A percentile compares a stretch with the other conserved stretches of the same genome.
phyloP scores from a whole-genome alignment of 2,888 invertebrate species.

The Arctia plantaginis region DNA sequence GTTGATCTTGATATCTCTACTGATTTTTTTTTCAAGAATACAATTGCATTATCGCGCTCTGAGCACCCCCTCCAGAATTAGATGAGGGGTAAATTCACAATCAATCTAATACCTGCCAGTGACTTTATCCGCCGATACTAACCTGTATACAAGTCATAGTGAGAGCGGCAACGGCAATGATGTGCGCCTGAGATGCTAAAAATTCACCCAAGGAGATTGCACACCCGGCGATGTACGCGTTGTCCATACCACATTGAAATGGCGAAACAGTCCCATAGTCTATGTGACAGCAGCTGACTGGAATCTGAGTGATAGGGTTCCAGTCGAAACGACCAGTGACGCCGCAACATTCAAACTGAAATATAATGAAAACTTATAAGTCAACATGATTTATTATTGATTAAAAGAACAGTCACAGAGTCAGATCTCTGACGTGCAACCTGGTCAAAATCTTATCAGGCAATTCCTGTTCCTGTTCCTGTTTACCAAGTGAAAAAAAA shows the following conservation, averaged over 20 bases:
- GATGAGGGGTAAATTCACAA: too few relatives aligned
- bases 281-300: conserved; percentile 88
- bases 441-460: not conserved
- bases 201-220: conserved; percentile 83
- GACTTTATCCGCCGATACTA: conserved; percentile 19
- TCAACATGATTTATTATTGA: too few relatives aligned
- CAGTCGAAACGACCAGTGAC: conserved; percentile 85
- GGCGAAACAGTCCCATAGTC: conserved; percentile 78
- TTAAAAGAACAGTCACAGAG: not conserved
- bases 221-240: conserved; percentile 81
- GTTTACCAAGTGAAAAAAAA: not conserved
- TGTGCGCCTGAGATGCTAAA: conserved; percentile 66
- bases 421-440: not conserved
- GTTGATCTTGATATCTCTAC: too few relatives aligned
- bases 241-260: conserved; percentile 73
- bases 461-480: too few relatives aligned
- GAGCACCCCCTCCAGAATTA: too few relatives aligned
- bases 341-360: conserved; percentile 90
- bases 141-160: conserved; percentile 73
- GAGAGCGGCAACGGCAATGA: conserved; percentile 65
- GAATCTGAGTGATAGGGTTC: conserved; percentile 71
- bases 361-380: not conserved
- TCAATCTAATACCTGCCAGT: not conserved
- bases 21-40: too few relatives aligned
- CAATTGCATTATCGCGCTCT: too few relatives aligned